A percentile compares a stretch with the other conserved stretches of the same genome.
Conservation (phyloP, 2,113 vertebrate genomes). For the Cyprinodon tularosa region DNA sequence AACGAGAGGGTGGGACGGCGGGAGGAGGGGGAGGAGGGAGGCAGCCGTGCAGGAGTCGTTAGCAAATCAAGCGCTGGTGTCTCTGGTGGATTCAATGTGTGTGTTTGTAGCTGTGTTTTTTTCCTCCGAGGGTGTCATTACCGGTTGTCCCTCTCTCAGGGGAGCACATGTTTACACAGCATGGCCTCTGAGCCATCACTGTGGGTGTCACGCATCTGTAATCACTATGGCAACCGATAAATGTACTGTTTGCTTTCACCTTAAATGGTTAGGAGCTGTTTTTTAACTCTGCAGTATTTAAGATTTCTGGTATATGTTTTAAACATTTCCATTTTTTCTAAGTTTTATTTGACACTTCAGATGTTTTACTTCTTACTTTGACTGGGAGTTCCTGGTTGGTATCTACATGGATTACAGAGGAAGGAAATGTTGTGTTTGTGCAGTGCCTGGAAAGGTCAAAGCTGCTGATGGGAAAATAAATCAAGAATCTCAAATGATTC, state of each 20-base stretch:
- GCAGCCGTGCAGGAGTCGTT: conserved; percentile 28
- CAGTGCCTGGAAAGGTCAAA: too few relatives aligned
- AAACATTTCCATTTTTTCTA: background rate
- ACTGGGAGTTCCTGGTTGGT: background rate
- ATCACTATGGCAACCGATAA: conserved; percentile 49
- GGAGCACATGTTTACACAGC: conserved; percentile 77
- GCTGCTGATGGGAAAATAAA: too few relatives aligned
- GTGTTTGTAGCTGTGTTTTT: conserved; percentile 30
- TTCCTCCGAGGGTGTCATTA: conserved; percentile 77
- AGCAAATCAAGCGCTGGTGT: conserved; percentile 34
- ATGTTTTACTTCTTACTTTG: background rate
- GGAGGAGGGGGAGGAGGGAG: conserved; percentile 24
- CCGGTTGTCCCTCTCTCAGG: conserved; percentile 60
- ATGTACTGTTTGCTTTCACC: conserved; percentile 45
- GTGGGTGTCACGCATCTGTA: conserved; percentile 44
- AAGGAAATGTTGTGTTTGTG: background rate
- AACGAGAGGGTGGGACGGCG: conserved; percentile 13
- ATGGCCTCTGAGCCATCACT: conserved; percentile 57
- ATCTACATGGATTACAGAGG: background rate
- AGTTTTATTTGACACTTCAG: background rate
- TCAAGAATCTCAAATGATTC: too few relatives aligned
- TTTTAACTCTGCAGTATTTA: background rate
- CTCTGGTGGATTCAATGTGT: conserved; percentile 24
- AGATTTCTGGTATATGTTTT: background rate
- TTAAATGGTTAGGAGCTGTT: conserved; percentile 16